phyloP scores from a whole-genome alignment of 2,797 vertebrate genomes.

The Holocentrus rufus region DNA sequence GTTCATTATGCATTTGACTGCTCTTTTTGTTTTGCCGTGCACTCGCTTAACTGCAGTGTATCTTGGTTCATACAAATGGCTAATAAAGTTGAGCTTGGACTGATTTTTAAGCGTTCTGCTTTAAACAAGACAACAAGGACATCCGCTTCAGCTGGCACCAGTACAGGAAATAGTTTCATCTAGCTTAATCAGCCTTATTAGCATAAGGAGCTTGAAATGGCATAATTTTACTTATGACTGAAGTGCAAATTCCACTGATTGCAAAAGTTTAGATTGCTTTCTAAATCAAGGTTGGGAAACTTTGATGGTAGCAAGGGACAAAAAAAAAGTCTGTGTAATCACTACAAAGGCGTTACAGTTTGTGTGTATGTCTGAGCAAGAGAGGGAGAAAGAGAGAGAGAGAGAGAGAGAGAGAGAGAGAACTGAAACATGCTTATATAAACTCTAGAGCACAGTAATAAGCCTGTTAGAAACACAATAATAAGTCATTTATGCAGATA shows the following conservation, averaged over 20 bases:
- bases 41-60: slow-evolving; percentile 32
- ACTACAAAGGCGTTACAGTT: background rate
- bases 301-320: slow-evolving; percentile 17
- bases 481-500: background rate
- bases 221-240: slow-evolving; percentile 38
- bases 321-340: slow-evolving; percentile 1
- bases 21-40: slow-evolving; percentile 30
- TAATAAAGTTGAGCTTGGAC: slow-evolving; percentile 22
- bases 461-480: background rate
- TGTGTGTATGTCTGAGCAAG: background rate
- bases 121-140: slow-evolving; percentile 13
- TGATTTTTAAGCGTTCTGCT: slow-evolving; percentile 26
- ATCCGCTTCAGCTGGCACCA: slow-evolving; percentile 21
- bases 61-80: slow-evolving; percentile 4
- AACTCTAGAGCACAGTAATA: background rate
- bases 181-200: slow-evolving; percentile 51
- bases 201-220: slow-evolving; percentile 37
- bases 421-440: too few relatives aligned
- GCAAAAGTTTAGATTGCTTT: slow-evolving; percentile 41
- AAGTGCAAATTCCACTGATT: slow-evolving; percentile 51
- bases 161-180: slow-evolving; percentile 39
- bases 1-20: slow-evolving; percentile 47
- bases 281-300: slow-evolving; percentile 32
- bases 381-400: background rate
- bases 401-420: background rate